A percentile compares a stretch with the other conserved stretches of the same genome.
Conservation (phyloP, 2,797 vertebrate genomes). For the Sebastes paucispinis region DNA sequence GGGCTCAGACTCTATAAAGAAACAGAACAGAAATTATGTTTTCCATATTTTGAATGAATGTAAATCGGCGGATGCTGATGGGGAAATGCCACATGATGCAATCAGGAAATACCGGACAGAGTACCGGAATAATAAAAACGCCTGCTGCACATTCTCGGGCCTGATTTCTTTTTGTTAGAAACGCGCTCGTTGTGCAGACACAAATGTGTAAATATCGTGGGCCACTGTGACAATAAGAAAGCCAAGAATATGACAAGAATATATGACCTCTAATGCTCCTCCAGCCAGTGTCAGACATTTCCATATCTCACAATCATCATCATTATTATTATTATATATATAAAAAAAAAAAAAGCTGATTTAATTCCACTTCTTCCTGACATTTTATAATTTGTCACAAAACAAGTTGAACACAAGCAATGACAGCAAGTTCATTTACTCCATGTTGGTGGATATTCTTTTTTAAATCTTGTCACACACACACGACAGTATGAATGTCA, state of each 20-base stretch:
- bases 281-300: not conserved
- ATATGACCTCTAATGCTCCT: not conserved
- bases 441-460: not conserved
- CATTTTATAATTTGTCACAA: not conserved
- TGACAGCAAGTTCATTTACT: not conserved
- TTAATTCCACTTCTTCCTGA: not conserved
- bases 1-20: not conserved
- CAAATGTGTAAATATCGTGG: conserved; percentile 46
- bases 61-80: not conserved
- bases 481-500: not conserved
- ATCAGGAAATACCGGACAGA: not conserved
- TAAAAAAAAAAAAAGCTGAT: not conserved
- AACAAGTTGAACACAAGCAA: not conserved
- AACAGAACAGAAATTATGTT: not conserved
- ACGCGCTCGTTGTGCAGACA: not conserved
- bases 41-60: not conserved
- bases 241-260: not conserved
- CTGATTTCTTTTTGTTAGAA: conserved; percentile 19
- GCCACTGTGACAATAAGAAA: conserved; percentile 25
- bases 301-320: not conserved
- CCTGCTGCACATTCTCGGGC: conserved; percentile 45
- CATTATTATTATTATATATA: no score
- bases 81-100: conserved; percentile 4
- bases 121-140: conserved; percentile 29
- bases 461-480: not conserved